A percentile compares a stretch with the other conserved stretches of the same genome.
Evolutionary conservation across 2,888 invertebrate species (phyloP).

Genomic region (Synanthedon myopaeformis): DNA sequence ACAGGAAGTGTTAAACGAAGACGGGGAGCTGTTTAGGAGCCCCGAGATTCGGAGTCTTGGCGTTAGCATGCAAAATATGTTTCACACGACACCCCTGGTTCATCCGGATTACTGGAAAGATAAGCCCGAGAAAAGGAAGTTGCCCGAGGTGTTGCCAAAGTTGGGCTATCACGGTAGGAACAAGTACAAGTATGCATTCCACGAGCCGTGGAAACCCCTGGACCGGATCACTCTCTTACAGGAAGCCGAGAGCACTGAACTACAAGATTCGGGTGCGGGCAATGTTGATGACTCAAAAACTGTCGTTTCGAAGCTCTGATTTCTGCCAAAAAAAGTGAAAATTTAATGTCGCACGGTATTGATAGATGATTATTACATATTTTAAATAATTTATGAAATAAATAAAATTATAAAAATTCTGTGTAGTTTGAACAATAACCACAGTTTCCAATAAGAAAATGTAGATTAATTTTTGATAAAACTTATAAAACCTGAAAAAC

Average conservation of each 20-base stretch:
- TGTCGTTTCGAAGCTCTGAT: constrained; percentile 30
- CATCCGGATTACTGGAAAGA: constrained; percentile 51
- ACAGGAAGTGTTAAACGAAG: constrained; percentile 41
- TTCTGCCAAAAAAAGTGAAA: constrained; percentile 15
- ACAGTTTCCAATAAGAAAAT: too few species aligned
- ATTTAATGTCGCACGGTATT: constrained; percentile 22
- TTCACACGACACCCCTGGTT: constrained; percentile 37
- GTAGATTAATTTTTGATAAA: too few species aligned
- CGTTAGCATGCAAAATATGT: constrained; percentile 28
- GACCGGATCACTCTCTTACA: constrained; percentile 41
- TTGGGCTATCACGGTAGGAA: constrained; percentile 50
- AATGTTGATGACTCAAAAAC: not conserved
- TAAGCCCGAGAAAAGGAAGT: constrained; percentile 19
- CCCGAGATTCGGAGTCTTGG: constrained; percentile 10
- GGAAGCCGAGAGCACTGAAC: constrained; percentile 42
- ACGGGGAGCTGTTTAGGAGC: constrained; percentile 22
- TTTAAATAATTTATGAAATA: too few species aligned
- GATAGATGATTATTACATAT: constrained; percentile 8
- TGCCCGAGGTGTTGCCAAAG: constrained; percentile 21
- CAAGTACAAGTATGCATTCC: constrained; percentile 56
- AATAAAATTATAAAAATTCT: too few species aligned
- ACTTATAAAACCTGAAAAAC: too few species aligned
- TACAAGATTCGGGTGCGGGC: constrained; percentile 5
- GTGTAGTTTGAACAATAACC: too few species aligned
- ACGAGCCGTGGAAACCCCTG: constrained; percentile 57